A percentile compares a stretch with the other conserved stretches of the same genome.
phyloP scores from a whole-genome alignment of 2,888 invertebrate species.

The Aphidius colemani region DNA sequence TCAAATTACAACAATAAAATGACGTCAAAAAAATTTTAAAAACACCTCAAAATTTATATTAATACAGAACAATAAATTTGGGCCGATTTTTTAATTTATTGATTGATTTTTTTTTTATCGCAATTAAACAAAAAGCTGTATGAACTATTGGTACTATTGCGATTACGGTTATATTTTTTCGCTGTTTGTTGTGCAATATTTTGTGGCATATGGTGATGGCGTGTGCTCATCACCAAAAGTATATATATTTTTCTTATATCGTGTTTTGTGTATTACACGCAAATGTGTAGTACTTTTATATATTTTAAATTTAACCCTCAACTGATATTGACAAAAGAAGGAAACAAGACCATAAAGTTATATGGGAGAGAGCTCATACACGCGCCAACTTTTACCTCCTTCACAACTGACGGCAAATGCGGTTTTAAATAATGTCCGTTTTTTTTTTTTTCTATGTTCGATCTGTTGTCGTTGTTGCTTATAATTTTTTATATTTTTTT shows the following conservation, averaged over 20 bases:
- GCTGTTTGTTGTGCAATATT: neutral
- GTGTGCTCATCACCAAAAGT: constrained; percentile 45
- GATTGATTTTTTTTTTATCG: constrained; percentile 37
- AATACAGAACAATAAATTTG: no score
- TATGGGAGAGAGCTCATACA: constrained; percentile 44
- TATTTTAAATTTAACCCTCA: constrained; percentile 26
- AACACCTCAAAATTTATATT: no score
- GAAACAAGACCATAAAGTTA: constrained; percentile 33
- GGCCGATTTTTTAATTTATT: constrained; percentile 20
- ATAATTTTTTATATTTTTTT: constrained; percentile 24
- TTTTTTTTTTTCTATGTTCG: constrained; percentile 27
- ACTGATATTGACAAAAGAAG: constrained; percentile 21
- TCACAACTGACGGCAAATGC: constrained; percentile 53
- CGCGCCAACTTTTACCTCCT: constrained; percentile 42
- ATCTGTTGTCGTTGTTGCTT: constrained; percentile 28
- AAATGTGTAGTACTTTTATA: constrained; percentile 9
- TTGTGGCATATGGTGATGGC: constrained; percentile 51
- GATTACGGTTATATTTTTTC: constrained; percentile 50
- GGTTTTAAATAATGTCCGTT: constrained; percentile 52
- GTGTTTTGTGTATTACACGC: constrained; percentile 2
- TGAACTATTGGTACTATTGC: constrained; percentile 21
- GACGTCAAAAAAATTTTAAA: no score
- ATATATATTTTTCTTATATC: constrained; percentile 29
- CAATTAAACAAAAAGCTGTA: constrained; percentile 43
- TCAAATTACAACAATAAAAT: no score